These are phyloP conservation scores for Ptychadena robeensis DNA, from an alignment of 2,797 vertebrate species.

Conservation along the genomic window DNA sequence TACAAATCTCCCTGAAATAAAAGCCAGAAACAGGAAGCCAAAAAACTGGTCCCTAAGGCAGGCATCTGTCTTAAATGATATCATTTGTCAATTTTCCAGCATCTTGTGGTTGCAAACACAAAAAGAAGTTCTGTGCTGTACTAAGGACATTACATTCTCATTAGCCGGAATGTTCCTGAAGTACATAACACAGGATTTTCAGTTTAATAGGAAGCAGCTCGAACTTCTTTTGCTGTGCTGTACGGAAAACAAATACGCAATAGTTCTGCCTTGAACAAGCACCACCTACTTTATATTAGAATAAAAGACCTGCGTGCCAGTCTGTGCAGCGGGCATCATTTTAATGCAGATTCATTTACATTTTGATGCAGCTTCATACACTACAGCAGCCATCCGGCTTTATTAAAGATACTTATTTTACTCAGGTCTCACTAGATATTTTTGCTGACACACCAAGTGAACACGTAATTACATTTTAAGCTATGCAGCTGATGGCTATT, in stretches of 20 bases:
- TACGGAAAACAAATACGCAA: constrained; percentile 70
- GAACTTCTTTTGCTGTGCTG: constrained; percentile 67
- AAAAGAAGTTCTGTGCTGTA: constrained; percentile 72
- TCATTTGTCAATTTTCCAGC: constrained; percentile 80
- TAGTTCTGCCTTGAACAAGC: constrained; percentile 67
- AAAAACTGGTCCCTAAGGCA: constrained; percentile 77
- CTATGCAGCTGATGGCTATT: constrained; percentile 3
- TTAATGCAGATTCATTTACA: constrained; percentile 4
- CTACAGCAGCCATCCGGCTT: not conserved
- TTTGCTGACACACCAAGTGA: constrained; percentile 24
- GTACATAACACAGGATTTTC: constrained; percentile 70
- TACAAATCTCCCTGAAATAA: constrained; percentile 78
- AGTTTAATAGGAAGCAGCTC: constrained; percentile 75
- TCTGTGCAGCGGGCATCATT: not conserved
- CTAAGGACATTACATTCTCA: constrained; percentile 72
- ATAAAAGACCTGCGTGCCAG: constrained; percentile 33
- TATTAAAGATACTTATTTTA: constrained; percentile 27
- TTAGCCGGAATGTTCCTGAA: constrained; percentile 72
- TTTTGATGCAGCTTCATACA: not conserved
- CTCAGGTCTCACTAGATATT: constrained; percentile 1
- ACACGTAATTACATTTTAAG: constrained; percentile 21
- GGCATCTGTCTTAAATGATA: constrained; percentile 81
- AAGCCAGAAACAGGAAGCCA: constrained; percentile 81
- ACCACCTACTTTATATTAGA: constrained; percentile 32
- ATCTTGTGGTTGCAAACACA: constrained; percentile 73